Base-by-base conservation (phyloP, 2,797 vertebrate genomes). In the Sebastes alutus region DNA sequence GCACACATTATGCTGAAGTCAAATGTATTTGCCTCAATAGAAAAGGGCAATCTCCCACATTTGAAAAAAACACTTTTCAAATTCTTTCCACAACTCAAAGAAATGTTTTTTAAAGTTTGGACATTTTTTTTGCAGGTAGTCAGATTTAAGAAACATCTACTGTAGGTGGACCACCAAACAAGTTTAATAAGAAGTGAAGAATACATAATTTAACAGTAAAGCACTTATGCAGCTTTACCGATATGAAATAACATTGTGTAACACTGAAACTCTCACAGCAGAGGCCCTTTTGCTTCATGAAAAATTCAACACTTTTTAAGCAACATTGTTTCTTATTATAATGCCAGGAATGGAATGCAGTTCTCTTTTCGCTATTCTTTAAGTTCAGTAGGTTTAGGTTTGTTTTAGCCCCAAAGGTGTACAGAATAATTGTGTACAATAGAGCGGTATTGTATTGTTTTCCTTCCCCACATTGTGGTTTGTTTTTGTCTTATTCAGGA, bases 181-280 rank as follows among this genome's bases (percentile, higher is more conserved):
- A 20, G 64, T 88, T 89, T 83, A 73, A 85, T 85, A 85, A 78
- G 69, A 33, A 80, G 27, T 12, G 67, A 80, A 46, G 9, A 88
- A 88, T 93, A 38, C 81, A 94, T 91, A 82, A 93, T 94, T 92
- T 60, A 94, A 73, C 42, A 85, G 60, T 32, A 10, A 86, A 85
- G 83, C 81, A 88, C 88, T 91, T 91, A 85, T 80, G 87, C 87
- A 89, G 73, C 82, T 87, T 86, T 78, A 83, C 62, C 56, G 71
- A 58, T 80, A 72, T 82, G 69, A 88, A 91, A 90, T 79, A 87
- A 79, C 72, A 76, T 56, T 69, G 84, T 82, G 77, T 84, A 70
- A 84, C 87, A 92, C 81, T 85, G 88, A 75, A 83, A 78, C 82
- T 65, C 72, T 61, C 60, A 61, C 74, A 60, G 77, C 52, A 76